Percentiles rank a stretch among this genome's conserved stretches.
These are phyloP conservation scores for Cettia cetti DNA, from an alignment of 2,113 vertebrate species.

Conservation along the genomic window DNA sequence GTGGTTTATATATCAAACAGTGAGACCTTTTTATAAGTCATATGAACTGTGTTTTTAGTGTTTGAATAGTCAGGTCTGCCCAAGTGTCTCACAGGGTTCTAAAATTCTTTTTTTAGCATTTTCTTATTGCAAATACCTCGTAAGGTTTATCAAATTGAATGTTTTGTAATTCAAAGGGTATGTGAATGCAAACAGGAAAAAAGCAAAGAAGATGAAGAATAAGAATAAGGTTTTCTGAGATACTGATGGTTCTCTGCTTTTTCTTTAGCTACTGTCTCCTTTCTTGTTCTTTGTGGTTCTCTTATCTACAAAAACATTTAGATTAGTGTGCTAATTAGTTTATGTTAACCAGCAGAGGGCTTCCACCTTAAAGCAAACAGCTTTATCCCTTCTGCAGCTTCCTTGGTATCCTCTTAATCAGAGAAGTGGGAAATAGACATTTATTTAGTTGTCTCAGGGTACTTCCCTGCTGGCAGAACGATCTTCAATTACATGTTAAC, in stretches of 20 bases:
- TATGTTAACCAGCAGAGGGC: slow-evolving; percentile 61
- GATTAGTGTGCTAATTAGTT: slow-evolving; percentile 29
- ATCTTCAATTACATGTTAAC: neutral
- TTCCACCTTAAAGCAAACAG: slow-evolving; percentile 48
- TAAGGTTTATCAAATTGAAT: neutral
- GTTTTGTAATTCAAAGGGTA: neutral
- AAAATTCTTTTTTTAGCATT: neutral
- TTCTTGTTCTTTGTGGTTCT: slow-evolving; percentile 25
- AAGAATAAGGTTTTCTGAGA: neutral
- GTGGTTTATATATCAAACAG: neutral
- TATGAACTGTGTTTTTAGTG: neutral
- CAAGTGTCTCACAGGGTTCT: neutral
- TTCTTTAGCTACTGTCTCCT: neutral
- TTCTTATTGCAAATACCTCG: neutral
- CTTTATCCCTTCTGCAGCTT: neutral
- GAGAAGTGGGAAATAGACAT: neutral
- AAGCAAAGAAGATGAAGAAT: neutral
- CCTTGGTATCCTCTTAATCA: neutral
- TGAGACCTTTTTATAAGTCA: neutral
- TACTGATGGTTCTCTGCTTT: neutral
- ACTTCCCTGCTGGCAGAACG: neutral
- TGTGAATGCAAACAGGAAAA: neutral
- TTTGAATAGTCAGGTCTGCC: neutral
- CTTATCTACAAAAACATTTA: slow-evolving; percentile 38
- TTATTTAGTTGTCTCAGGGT: neutral